Evolutionary conservation across 2,113 vertebrate genomes (phyloP).

Genomic region (Erythrolamprus reginae): DNA sequence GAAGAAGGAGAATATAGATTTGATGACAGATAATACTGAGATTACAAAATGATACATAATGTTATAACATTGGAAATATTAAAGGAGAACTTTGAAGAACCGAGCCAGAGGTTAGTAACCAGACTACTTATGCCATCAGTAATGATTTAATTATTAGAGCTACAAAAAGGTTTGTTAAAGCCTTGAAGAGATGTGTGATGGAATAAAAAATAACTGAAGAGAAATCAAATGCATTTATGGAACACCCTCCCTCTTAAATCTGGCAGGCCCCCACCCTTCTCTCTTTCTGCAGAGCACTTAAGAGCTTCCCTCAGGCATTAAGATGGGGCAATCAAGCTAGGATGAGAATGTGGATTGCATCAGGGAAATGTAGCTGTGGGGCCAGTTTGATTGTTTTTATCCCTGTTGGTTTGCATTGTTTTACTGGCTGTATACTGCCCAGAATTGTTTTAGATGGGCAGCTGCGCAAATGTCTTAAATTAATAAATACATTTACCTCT

Average conservation of each 20-base stretch:
- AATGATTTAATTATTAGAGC: not conserved
- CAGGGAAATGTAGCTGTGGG: not conserved
- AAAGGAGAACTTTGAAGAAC: not conserved
- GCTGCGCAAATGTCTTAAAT: not conserved
- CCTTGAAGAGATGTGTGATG: not conserved
- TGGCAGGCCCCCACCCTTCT: not conserved
- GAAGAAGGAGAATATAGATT: not conserved
- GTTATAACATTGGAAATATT: not conserved
- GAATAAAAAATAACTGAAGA: not conserved
- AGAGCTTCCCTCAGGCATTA: not conserved
- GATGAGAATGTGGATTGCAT: not conserved
- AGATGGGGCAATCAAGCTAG: not conserved
- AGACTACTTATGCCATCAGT: not conserved
- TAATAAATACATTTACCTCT: not conserved
- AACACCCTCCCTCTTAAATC: not conserved
- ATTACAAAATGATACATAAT: not conserved
- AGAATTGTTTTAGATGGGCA: not conserved
- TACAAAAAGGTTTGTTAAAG: not conserved
- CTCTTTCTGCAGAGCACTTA: not conserved
- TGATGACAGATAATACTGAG: not conserved
- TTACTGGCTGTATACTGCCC: not conserved
- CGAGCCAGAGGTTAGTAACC: not conserved
- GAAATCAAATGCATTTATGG: not conserved
- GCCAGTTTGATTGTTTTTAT: not conserved
- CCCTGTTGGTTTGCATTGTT: not conserved